Conservation (phyloP, 1,140 invertebrate genomes). For the Campodea augens region DNA sequence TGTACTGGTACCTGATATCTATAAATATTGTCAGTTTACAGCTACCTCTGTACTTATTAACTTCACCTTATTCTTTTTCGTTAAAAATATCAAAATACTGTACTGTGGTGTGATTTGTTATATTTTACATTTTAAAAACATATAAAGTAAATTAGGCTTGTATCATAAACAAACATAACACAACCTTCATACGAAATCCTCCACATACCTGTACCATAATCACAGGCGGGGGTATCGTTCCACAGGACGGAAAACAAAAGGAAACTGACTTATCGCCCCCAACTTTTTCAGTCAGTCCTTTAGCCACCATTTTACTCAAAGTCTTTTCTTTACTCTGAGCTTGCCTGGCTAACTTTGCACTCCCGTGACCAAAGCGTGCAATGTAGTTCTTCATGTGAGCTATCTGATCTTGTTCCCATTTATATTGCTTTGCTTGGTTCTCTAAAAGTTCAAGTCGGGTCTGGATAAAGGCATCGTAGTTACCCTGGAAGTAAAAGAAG, state of each 20-base stretch:
- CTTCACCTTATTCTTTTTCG: neutral
- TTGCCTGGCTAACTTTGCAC: slow-evolving; percentile 91
- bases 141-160: slow-evolving; percentile 2
- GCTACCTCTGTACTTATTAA: no score
- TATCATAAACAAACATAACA: neutral
- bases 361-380: slow-evolving; percentile 96
- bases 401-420: slow-evolving; percentile 99
- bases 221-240: slow-evolving; percentile 90
- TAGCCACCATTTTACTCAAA: slow-evolving; percentile 95
- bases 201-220: slow-evolving; percentile 77
- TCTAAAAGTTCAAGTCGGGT: slow-evolving; percentile 87
- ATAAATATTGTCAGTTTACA: no score
- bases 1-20: no score
- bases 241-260: slow-evolving; percentile 94
- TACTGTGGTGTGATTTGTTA: neutral
- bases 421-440: slow-evolving; percentile 97
- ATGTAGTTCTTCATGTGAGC: slow-evolving; percentile 99
- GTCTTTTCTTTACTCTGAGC: slow-evolving; percentile 99
- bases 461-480: slow-evolving; percentile 89
- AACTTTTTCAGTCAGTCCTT: slow-evolving; percentile 89
- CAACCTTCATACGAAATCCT: neutral
- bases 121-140: slow-evolving; percentile 1
- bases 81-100: neutral
- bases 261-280: slow-evolving; percentile 70
- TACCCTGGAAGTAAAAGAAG: slow-evolving; percentile 46